Base-by-base conservation (phyloP, 2,888 invertebrate species). In the Calameuta idolon region DNA sequence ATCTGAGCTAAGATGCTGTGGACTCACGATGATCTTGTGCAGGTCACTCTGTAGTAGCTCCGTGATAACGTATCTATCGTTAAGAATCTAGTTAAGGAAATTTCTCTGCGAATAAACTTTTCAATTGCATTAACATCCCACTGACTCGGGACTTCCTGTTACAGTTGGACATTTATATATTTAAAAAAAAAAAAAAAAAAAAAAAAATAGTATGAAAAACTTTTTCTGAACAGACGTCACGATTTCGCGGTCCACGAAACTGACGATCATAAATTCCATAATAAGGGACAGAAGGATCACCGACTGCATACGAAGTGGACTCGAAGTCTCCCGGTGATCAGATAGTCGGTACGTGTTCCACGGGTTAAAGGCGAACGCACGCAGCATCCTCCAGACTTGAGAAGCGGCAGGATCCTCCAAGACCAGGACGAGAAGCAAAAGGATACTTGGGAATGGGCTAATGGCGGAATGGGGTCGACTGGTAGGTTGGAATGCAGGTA, bases 21-120 rank as follows among this genome's bases (percentile, higher is more conserved):
- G 98, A 87, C 99, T 99, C 89, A 99, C 99, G 93, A 99, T 99
- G 92, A 99, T 99, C 95, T 99, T 99, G 94, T 99, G 99, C 89
- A 99, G 95, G 95, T 99, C 99, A 92, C 98, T 99, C 94, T 99
- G 99, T 92, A 99, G 96, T 89, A 99, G 95, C 94, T 99, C 99
- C 86, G 99, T 99, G 93, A 99, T 98, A 92, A 99, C 99, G 94
- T 99, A 99, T 94, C 99, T 99, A 93, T 85, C 86, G 77, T 82
- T 77, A 77, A 79, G 79, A 71, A 73, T 33, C 76, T 82, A 81
- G 86, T 92, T 89, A 91, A 92, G 91, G 88, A 92, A 90, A 86
- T 82, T 79, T 71, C 34, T 23, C 31, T 9, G 11, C 4, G 71
- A 34, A 55, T 23, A 55, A 55, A 55, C 23, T 55, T 55, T 55